Evolutionary conservation across 2,888 invertebrate genomes (phyloP).

Genomic region (Ophion obscuratus): DNA sequence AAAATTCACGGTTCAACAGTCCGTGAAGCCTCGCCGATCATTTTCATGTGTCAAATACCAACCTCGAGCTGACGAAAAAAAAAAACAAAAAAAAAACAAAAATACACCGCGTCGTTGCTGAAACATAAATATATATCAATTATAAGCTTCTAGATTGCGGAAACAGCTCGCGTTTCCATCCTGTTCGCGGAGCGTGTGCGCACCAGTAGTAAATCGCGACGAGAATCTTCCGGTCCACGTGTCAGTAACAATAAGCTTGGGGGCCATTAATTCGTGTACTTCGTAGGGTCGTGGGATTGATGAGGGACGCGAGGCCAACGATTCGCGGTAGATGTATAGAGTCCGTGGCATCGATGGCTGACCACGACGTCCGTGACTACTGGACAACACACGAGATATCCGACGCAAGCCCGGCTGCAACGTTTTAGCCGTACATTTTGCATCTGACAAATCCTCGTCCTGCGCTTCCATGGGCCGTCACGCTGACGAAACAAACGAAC

Average conservation of each 20-base stretch:
- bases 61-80: neutral
- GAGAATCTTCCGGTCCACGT: conserved; percentile 52
- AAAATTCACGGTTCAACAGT: no score
- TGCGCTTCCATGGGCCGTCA: neutral
- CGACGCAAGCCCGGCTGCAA: neutral
- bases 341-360: conserved; percentile 58
- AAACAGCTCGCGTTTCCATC: conserved; percentile 11
- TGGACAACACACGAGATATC: conserved; percentile 26
- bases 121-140: conserved; percentile 13
- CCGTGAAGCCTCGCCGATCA: no score
- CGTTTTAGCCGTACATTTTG: conserved; percentile 27
- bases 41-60: no score
- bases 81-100: neutral
- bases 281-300: conserved; percentile 51
- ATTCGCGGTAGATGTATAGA: conserved; percentile 31
- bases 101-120: neutral
- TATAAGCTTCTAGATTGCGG: conserved; percentile 27
- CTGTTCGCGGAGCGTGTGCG: conserved; percentile 19
- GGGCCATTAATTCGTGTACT: conserved; percentile 65
- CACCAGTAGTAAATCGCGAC: conserved; percentile 43
- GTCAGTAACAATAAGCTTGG: conserved; percentile 65
- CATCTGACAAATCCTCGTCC: neutral
- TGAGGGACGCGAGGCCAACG: conserved; percentile 28
- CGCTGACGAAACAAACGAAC: conserved; percentile 23
- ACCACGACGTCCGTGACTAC: conserved; percentile 66